phyloP scores from a whole-genome alignment of 2,797 vertebrate genomes.

The Eremophila alpestris region DNA sequence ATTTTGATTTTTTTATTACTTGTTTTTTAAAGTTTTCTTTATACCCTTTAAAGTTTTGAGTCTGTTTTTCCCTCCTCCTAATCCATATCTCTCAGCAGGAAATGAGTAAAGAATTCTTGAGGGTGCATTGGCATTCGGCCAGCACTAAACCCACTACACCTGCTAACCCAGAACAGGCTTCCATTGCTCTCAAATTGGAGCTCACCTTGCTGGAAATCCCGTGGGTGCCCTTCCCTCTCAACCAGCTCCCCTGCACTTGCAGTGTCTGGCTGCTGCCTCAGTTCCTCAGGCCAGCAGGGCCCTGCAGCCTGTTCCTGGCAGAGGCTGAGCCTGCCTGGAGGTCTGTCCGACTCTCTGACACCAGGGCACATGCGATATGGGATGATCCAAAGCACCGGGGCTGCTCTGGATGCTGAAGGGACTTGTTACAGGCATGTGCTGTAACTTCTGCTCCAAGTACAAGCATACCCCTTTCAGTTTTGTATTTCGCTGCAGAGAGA shows the following conservation, averaged over 20 bases:
- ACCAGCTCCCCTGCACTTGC: not conserved
- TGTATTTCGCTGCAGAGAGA: not conserved
- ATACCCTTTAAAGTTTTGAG: not conserved
- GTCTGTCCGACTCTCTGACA: rapidly evolving
- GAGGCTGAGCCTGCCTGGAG: not conserved
- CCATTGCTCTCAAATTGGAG: not conserved
- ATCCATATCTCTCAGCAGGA: not conserved
- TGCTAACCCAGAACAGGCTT: not conserved
- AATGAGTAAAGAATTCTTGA: not conserved
- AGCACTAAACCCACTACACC: not conserved
- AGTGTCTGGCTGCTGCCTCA: not conserved
- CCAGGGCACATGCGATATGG: rapidly evolving
- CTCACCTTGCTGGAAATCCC: not conserved
- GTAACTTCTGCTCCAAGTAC: not conserved
- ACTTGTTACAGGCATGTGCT: not conserved
- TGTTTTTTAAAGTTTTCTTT: not conserved
- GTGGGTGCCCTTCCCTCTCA: not conserved
- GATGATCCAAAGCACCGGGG: not conserved
- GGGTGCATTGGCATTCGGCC: not conserved
- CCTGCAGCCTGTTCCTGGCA: not conserved
- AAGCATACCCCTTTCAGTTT: not conserved
- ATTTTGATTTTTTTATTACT: not conserved
- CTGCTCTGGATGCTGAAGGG: not conserved
- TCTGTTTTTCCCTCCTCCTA: not conserved
- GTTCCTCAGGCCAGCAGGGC: not conserved